Base-by-base conservation (phyloP, 2,888 invertebrate genomes). In the Drosophila fulvimacula region DNA sequence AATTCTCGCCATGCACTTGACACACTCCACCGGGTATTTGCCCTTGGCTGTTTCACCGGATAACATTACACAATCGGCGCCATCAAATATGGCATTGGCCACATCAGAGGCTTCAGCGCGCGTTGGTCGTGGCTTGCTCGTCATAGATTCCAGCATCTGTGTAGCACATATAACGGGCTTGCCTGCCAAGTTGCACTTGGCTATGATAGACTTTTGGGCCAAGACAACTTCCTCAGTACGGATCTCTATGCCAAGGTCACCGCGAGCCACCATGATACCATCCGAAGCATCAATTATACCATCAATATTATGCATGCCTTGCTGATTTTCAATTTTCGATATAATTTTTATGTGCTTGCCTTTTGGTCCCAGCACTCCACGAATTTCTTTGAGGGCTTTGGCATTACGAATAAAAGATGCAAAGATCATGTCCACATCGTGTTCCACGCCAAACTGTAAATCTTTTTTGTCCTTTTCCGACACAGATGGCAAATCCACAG, bases 11-110 rank as follows among this genome's bases (percentile, higher is more conserved):
- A 98, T 98, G 51, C 96, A 96, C 27, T 94, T 93, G 1, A 97
- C 97, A 76, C 98, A 96, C 91, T 98, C 97, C 74, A 98, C 91
- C 0, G 99, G 98, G 92, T 98, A 99, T 82, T 96, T 96, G 36
- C 99, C 99, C 93, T 99, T 99, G 60, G 99, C 99, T 0, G 99
- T 99, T 93, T 99, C 99, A 7, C 98, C 99, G 0, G 98, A 98
- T 90, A 99, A 93, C 99, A 99, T 99, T 30, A 99, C 98, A 92
- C 99, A 99, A 92, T 99, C 99, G 10, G 98, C 98, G 4, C 99
- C 99, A 93, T 99, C 99, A 46, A 99, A 93, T 82, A 99, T 96
- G 2, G 99, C 99, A 93, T 99, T 99, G 58, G 99, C 99, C 0
- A 99, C 99, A 93, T 99, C 99, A 0, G 98, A 97, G 13, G 97